Base-by-base conservation (phyloP, 2,113 vertebrate species). In the Chelonoidis abingdonii region DNA sequence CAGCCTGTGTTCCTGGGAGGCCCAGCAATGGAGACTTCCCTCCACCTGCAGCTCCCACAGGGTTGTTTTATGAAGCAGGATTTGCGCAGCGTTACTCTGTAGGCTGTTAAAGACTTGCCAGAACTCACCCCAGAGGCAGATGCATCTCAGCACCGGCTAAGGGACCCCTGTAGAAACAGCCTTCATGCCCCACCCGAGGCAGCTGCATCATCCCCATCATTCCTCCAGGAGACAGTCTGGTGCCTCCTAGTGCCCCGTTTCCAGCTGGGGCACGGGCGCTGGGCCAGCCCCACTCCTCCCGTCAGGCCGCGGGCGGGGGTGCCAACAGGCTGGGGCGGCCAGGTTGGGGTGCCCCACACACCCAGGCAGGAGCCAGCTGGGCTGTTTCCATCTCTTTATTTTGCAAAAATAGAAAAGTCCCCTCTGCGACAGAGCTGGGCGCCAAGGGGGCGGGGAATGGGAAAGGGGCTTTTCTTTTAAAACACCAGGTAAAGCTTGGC, bases 391-490 rank as follows among this genome's bases (percentile, higher is more conserved):
- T 89, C 59, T 59, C 87, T 93, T 93, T 93, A 93, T 93, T 93
- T 89, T 93, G 92, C 83, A 93, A 93, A 93, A 93, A 93, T 93
- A 93, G 92, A 93, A 93, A 93, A 93, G 92, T 25, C 44, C 83
- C 83, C 56, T 54, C 44, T 75, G 87, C 50, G 87, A 82, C 72
- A 88, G 82, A 47, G 82, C 86, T 72, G 91, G 87, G 69, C 27
- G 14, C 25, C 44, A 57, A 47, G 69, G 57, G 56, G 75, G 12
- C 7, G 44, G 56, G 82, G 38, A 59, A 72, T 9, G 35, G 65
- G 65, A 17, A 38, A 69, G 65, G 65, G 65, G 65, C 31, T 69
- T 54, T 83, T 79, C 69, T 80, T 79, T 38, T 83, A 92, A 88
- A 92, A 92, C 65, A 92, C 80, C 86, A 84, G 65, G 91, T 86